A percentile compares a stretch with the other conserved stretches of the same genome.
phyloP scores from a whole-genome alignment of 2,888 invertebrate species.

The Microchrysa polita region DNA sequence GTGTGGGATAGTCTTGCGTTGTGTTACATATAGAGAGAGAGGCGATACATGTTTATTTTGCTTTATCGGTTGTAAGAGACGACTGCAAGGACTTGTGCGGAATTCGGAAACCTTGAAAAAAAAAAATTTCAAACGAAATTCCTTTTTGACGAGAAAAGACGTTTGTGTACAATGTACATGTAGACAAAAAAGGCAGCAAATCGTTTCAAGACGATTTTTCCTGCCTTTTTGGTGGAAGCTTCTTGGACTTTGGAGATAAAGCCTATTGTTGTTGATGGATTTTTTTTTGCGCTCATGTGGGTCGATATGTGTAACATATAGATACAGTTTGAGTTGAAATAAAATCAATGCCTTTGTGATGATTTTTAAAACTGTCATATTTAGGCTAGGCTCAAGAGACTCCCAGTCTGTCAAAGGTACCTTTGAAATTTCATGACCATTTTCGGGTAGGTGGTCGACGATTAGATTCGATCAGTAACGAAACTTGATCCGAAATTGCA shows the following conservation, averaged over 20 bases:
- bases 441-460: no score
- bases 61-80: not conserved
- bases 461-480: no score
- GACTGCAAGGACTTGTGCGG: no score
- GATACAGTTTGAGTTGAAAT: slow-evolving; percentile 1
- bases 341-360: no score
- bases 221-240: not conserved
- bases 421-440: no score
- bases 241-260: slow-evolving; percentile 24
- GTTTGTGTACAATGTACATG: not conserved
- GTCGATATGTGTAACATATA: not conserved
- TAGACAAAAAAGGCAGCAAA: slow-evolving; percentile 24
- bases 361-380: no score
- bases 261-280: not conserved
- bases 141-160: not conserved
- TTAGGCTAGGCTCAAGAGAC: no score
- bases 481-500: no score
- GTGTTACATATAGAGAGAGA: not conserved
- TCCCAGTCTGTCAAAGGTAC: no score
- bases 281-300: not conserved
- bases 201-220: slow-evolving; percentile 18
- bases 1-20: not conserved
- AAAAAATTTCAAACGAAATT: slow-evolving; percentile 37
- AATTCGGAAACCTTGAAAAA: not conserved
- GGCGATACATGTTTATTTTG: slow-evolving; percentile 36